phyloP scores from a whole-genome alignment of 2,797 vertebrate genomes.

The Myotis myotis region DNA sequence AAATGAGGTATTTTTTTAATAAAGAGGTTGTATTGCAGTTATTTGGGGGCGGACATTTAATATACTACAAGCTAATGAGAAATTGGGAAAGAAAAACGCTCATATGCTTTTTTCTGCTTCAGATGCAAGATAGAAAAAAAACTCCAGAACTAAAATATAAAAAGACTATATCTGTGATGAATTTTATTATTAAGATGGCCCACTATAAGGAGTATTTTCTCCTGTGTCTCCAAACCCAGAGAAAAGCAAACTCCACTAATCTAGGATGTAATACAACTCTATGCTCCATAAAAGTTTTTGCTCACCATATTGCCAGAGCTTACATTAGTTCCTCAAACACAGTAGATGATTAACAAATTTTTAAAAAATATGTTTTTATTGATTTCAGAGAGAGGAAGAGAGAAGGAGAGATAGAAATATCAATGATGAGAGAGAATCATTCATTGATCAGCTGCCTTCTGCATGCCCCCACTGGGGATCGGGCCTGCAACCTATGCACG shows the following conservation, averaged over 20 bases:
- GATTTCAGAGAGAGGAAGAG: too few species aligned
- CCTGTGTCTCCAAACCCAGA: neutral
- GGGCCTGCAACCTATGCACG: too few species aligned
- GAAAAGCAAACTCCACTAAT: neutral
- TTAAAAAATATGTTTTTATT: neutral
- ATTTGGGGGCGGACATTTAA: neutral
- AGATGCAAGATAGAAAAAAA: neutral
- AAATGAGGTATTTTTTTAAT: neutral
- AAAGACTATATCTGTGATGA: neutral
- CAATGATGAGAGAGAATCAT: too few species aligned
- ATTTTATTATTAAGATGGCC: conserved; percentile 29
- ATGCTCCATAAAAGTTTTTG: neutral
- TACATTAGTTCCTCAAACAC: neutral
- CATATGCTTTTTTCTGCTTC: neutral
- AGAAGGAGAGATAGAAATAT: too few species aligned
- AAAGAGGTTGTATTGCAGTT: neutral
- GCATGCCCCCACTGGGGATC: too few species aligned
- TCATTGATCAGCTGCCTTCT: too few species aligned
- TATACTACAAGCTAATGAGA: neutral
- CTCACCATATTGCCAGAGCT: neutral
- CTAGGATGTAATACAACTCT: neutral
- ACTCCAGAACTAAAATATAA: neutral
- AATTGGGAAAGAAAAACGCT: neutral
- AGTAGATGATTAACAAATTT: neutral
- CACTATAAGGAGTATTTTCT: neutral